Conservation (phyloP, 1,140 invertebrate species). For the Pachyrhynchus sulphureomaculatus region DNA sequence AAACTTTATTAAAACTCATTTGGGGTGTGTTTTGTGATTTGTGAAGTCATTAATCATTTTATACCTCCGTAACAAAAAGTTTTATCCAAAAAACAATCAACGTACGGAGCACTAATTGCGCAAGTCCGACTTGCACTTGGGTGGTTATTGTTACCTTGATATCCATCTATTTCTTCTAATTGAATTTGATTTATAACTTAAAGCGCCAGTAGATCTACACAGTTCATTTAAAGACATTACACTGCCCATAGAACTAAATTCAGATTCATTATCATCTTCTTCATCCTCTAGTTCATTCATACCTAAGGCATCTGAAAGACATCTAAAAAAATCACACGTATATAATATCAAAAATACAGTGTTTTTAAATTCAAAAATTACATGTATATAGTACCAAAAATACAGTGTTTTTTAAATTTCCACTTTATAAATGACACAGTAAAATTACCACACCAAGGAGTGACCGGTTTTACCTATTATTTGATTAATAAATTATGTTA, state of each 20-base stretch:
- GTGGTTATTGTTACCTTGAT: constrained; percentile 31
- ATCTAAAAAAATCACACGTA: constrained; percentile 57
- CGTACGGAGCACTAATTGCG: too few relatives aligned
- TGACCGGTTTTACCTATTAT: too few relatives aligned
- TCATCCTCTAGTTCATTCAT: constrained; percentile 46
- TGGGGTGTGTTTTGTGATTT: too few relatives aligned
- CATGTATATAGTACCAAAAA: too few relatives aligned
- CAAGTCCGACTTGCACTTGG: too few relatives aligned
- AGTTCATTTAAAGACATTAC: constrained; percentile 50
- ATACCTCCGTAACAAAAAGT: too few relatives aligned
- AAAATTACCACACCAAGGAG: too few relatives aligned
- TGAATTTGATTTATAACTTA: constrained; percentile 42
- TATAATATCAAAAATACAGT: not conserved
- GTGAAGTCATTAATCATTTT: not conserved
- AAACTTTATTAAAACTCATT: too few relatives aligned
- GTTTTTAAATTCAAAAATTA: not conserved
- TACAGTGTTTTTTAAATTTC: not conserved
- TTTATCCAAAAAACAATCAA: too few relatives aligned
- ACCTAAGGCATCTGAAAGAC: constrained; percentile 69
- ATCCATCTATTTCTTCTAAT: constrained; percentile 50
- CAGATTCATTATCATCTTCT: constrained; percentile 34
- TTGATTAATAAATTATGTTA: too few relatives aligned
- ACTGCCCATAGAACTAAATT: constrained; percentile 46
- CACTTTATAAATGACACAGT: too few relatives aligned
- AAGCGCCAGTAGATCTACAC: constrained; percentile 41